Evolutionary conservation across 1,140 invertebrate species (phyloP).

Genomic region (Subanguina moxae): DNA sequence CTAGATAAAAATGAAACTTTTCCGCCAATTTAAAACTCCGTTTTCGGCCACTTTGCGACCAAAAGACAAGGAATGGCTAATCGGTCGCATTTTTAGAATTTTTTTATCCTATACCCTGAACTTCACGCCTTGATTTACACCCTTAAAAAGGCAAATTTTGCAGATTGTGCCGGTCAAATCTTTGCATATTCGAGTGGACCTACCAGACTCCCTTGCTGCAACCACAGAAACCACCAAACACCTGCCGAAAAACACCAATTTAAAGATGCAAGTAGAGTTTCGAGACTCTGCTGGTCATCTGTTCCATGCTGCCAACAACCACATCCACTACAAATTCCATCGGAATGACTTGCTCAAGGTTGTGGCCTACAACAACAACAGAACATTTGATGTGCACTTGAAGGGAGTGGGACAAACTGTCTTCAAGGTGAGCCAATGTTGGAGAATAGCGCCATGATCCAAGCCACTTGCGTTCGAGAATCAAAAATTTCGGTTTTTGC

Average conservation of each 20-base stretch:
- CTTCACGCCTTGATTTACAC: not conserved
- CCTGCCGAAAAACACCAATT: not conserved
- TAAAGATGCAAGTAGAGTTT: not conserved
- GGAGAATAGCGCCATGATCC: no score
- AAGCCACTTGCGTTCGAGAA: no score
- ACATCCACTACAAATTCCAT: conserved; percentile 8
- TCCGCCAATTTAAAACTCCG: no score
- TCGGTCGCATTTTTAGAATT: not conserved
- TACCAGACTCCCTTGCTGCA: not conserved
- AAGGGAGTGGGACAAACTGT: conserved; percentile 7
- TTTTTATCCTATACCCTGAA: not conserved
- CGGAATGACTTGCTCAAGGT: not conserved
- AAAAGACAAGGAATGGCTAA: no score
- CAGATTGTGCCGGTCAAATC: conserved; percentile 3
- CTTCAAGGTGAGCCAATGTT: not conserved
- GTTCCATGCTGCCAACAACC: conserved; percentile 2
- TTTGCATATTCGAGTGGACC: not conserved
- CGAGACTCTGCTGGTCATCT: conserved; percentile 2
- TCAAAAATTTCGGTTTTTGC: not conserved
- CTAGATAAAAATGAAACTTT: no score
- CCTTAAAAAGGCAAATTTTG: not conserved
- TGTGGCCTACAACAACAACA: not conserved
- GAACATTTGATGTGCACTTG: conserved; percentile 5
- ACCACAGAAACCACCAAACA: not conserved
- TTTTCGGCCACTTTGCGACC: no score